Conservation (phyloP, 2,113 vertebrate species). For the Prochilodus magdalenae region DNA sequence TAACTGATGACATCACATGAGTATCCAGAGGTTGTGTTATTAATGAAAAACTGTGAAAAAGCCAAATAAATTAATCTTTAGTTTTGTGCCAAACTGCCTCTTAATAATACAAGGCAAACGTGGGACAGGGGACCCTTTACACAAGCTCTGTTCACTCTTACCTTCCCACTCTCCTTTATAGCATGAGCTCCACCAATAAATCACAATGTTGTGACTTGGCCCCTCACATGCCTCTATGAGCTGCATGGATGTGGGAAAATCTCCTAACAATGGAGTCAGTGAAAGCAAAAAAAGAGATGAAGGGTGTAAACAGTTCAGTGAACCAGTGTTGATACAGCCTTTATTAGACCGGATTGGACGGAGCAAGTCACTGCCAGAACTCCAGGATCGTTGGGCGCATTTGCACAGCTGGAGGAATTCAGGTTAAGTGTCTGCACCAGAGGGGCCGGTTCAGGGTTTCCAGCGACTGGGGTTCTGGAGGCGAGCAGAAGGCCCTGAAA, state of each 20-base stretch:
- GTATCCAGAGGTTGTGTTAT: too few relatives aligned
- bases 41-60: too few relatives aligned
- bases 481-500: conserved; percentile 42
- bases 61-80: too few relatives aligned
- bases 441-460: conserved; percentile 46
- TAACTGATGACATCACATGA: too few relatives aligned
- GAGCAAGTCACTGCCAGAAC: conserved; percentile 37
- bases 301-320: conserved; percentile 4
- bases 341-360: conserved; percentile 16
- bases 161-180: background rate
- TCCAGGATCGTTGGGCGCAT: conserved; percentile 50
- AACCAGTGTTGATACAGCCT: conserved; percentile 12
- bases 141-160: background rate
- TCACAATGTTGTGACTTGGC: conserved; percentile 1
- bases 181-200: background rate
- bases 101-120: too few relatives aligned
- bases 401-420: conserved; percentile 60
- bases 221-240: background rate
- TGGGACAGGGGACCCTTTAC: too few relatives aligned
- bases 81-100: too few relatives aligned
- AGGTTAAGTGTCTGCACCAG: conserved; percentile 67
- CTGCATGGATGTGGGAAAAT: background rate
- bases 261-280: background rate
- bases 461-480: conserved; percentile 20
- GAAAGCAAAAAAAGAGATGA: background rate